Conservation (phyloP, 2,888 invertebrate species). For the Coelinius sp. region DNA sequence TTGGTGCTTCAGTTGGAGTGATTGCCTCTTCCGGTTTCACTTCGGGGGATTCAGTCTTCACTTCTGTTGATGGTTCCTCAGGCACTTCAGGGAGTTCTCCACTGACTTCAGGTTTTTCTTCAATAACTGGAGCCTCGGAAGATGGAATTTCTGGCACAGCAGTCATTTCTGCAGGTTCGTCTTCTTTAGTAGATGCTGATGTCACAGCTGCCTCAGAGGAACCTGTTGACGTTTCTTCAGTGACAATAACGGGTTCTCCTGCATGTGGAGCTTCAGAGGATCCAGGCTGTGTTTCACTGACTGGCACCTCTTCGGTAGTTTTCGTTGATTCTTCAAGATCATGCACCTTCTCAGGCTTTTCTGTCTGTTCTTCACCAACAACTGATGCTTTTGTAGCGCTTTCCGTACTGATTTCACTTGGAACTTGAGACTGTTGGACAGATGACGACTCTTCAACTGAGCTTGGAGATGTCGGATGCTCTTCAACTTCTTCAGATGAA, state of each 20-base stretch:
- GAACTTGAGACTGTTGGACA: constrained; percentile 43
- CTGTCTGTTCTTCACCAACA: neutral
- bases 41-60: constrained; percentile 26
- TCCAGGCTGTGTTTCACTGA: constrained; percentile 35
- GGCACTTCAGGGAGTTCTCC: constrained; percentile 17
- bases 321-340: constrained; percentile 44
- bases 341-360: constrained; percentile 30
- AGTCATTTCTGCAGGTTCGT: neutral
- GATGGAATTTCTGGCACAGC: neutral
- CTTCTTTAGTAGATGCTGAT: constrained; percentile 3
- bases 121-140: constrained; percentile 19
- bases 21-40: constrained; percentile 1
- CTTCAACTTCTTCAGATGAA: constrained; percentile 47
- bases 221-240: constrained; percentile 10
- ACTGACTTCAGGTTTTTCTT: constrained; percentile 1
- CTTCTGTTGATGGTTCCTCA: constrained; percentile 7
- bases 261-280: constrained; percentile 28
- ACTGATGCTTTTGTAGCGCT: constrained; percentile 32
- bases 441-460: constrained; percentile 42
- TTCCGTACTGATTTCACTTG: constrained; percentile 29
- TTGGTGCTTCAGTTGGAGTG: constrained; percentile 22
- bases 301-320: constrained; percentile 29
- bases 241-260: constrained; percentile 9
- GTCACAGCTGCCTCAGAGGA: neutral
- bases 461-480: constrained; percentile 33